These are phyloP conservation scores for Morone saxatilis DNA, from an alignment of 2,113 vertebrate species.

Conservation along the genomic window DNA sequence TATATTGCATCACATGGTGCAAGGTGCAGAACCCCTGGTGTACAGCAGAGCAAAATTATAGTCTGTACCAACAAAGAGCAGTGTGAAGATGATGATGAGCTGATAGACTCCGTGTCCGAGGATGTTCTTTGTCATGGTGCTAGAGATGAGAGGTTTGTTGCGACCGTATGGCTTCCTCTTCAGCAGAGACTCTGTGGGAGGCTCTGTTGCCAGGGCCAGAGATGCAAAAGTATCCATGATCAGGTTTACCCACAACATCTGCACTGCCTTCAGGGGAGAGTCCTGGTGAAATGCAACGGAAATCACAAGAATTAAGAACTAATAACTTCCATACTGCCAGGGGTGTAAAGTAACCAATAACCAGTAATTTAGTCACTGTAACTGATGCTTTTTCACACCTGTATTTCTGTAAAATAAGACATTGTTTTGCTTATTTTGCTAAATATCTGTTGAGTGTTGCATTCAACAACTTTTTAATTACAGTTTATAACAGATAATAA, in stretches of 20 bases:
- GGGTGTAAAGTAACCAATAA: background rate
- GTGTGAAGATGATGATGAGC: constrained; percentile 94
- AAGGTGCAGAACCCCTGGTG: background rate
- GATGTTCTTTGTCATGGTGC: constrained; percentile 99
- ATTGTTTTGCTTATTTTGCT: too few relatives aligned
- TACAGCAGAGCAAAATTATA: background rate
- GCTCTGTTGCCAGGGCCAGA: constrained; percentile 94
- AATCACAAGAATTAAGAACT: background rate
- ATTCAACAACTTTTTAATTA: too few relatives aligned
- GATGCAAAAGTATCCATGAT: constrained; percentile 99
- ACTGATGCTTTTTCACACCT: background rate
- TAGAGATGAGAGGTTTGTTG: constrained; percentile 97
- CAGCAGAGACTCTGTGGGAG: constrained; percentile 92
- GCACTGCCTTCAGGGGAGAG: constrained; percentile 96
- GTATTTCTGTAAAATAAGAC: background rate
- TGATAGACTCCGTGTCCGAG: constrained; percentile 95
- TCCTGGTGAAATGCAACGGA: constrained; percentile 82
- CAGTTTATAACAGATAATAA: too few relatives aligned
- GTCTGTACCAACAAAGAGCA: constrained; percentile 91
- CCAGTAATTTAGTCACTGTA: background rate
- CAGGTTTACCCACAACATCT: constrained; percentile 98
- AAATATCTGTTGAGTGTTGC: too few relatives aligned
- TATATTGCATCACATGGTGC: too few relatives aligned
- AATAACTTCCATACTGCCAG: background rate
- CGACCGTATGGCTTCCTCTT: constrained; percentile 94